Percentiles rank a stretch among this genome's conserved stretches.
phyloP scores from a whole-genome alignment of 2,113 vertebrate species.

The Varanus salvator region DNA sequence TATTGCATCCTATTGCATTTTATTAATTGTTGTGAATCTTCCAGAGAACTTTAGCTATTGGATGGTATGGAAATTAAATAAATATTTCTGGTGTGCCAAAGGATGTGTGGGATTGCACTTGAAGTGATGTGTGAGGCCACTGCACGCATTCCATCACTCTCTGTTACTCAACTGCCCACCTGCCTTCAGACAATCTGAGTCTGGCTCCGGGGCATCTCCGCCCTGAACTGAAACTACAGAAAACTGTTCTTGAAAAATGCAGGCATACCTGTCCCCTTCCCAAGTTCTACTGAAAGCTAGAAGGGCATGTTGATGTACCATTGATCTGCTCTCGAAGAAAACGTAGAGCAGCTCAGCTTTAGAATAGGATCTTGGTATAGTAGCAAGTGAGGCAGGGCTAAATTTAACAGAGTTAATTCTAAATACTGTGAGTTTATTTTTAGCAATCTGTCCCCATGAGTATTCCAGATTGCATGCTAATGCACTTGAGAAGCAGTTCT shows the following conservation, averaged over 20 bases:
- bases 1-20: too few species aligned
- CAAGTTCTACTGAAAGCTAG: neutral
- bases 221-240: neutral
- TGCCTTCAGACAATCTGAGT: neutral
- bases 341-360: constrained; percentile 26
- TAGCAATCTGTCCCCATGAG: constrained; percentile 16
- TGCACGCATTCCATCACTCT: neutral
- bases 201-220: neutral
- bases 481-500: constrained; percentile 11
- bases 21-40: too few species aligned
- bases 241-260: neutral
- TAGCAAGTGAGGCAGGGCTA: constrained; percentile 17
- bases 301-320: neutral
- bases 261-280: neutral
- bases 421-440: constrained; percentile 25
- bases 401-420: constrained; percentile 9
- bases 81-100: too few species aligned
- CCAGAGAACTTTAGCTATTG: too few species aligned
- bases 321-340: neutral
- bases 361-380: constrained; percentile 19
- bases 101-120: too few species aligned
- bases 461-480: constrained; percentile 22
- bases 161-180: neutral
- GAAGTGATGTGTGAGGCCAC: neutral
- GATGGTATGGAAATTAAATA: too few species aligned